Conservation (phyloP, 2,888 invertebrate species). For the Macrostomum cliftonense region DNA sequence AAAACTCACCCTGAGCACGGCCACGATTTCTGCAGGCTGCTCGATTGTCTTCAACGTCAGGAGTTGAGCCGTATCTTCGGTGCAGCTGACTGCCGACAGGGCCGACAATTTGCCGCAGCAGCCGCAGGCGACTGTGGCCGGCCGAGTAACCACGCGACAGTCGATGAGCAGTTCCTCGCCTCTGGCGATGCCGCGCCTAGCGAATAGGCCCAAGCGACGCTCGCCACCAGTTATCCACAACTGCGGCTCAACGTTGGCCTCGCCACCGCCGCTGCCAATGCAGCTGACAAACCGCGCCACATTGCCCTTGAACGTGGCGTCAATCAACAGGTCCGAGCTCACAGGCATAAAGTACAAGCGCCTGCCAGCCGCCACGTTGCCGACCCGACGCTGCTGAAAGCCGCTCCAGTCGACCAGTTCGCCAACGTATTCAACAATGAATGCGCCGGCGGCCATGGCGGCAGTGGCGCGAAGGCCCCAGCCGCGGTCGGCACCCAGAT, state of each 20-base stretch:
- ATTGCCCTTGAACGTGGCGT: conserved; percentile 86
- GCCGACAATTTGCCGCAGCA: too few relatives aligned
- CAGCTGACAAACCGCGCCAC: conserved; percentile 94
- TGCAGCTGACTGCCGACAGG: too few relatives aligned
- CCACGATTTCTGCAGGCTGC: too few relatives aligned
- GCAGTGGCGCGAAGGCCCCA: conserved; percentile 64
- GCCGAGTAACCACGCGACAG: conserved; percentile 44
- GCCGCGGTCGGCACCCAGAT: conserved; percentile 69
- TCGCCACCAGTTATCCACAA: conserved; percentile 54
- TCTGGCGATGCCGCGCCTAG: conserved; percentile 55
- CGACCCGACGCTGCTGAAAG: conserved; percentile 66
- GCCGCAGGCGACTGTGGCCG: conserved; percentile 39
- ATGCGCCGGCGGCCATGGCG: conserved; percentile 64
- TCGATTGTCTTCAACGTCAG: too few relatives aligned
- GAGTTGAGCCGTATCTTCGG: too few relatives aligned
- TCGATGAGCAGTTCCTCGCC: conserved; percentile 96
- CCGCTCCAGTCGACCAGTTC: conserved; percentile 81
- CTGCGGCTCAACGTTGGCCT: conserved; percentile 93
- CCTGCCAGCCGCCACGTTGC: conserved; percentile 71
- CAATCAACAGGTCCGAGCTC: conserved; percentile 75
- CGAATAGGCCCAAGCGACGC: conserved; percentile 85
- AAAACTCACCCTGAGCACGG: too few relatives aligned
- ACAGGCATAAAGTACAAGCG: conserved; percentile 97
- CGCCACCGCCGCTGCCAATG: conserved; percentile 59
- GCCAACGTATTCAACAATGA: conserved; percentile 93